Evolutionary conservation across 2,113 vertebrate species (phyloP), one percentile per base, ranked within the genome.

Genomic region (Stigmatopora argus): DNA sequence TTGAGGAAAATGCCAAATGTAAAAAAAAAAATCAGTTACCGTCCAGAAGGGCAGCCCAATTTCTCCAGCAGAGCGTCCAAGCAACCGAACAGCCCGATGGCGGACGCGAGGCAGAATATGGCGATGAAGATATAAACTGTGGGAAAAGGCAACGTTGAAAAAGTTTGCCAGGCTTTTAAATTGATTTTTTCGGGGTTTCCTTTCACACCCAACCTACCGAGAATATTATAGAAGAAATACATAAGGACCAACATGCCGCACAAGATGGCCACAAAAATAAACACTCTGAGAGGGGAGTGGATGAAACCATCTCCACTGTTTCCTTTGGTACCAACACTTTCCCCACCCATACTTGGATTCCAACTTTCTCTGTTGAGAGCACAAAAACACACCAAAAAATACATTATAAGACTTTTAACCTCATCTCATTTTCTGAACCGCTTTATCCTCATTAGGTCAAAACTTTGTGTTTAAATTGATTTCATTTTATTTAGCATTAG

Each of bases 121-220:
- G 72, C 87, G 79, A 99, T 98, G 56, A 98, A 93, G 73, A 94
- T 74, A 75, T 98, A 99, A 19, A 99, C 97, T 99, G 80, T 66
- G 81, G 74, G 8, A 46, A 53, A 26, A 19, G 2, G 1, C 26
- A 31, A 31, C 26, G 3, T 31, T 31, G 26, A 31, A 31, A n/a
- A 31, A 31, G 26, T 31, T 31, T 31, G 26, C 26, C 1, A 31
- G 26, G 26, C 26, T 31, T 31, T 31, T 31, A 31, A 2, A 31
- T 2, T 31, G 26, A 31, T 31, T 31, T 31, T 31, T 31, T 31
- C 3, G 1, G 1, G 26, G 26, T 7, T 61, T 46, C n/a, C 5
- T 53, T 55, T 19, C 38, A 15, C 19, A 9, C 3, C 5, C 15
- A 46, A 70, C 94, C 94, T 86, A 99, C 97, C 95, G 4, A 99